A percentile compares a stretch with the other conserved stretches of the same genome.
Conservation (phyloP, 2,797 vertebrate genomes). For the Poeciliopsis infans region DNA sequence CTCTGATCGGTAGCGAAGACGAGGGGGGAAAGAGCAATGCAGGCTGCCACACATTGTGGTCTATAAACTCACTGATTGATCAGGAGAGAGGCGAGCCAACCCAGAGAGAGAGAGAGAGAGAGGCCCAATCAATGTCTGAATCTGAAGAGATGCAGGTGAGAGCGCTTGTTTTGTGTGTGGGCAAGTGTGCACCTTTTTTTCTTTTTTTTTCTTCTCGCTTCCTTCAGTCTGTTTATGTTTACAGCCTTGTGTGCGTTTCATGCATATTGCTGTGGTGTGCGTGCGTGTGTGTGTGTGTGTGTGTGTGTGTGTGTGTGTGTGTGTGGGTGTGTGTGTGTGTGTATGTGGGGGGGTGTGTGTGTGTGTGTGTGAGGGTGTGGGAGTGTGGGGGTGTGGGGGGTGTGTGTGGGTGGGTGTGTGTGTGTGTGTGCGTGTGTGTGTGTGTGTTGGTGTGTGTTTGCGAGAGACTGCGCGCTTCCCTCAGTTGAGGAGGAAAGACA, state of each 20-base stretch:
- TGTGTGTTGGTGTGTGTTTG: slow-evolving; percentile 34
- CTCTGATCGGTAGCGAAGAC: slow-evolving; percentile 78
- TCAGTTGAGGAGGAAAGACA: slow-evolving; percentile 81
- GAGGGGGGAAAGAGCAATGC: slow-evolving; percentile 73
- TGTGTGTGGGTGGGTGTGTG: slow-evolving; percentile 31
- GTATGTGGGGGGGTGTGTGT: slow-evolving; percentile 27
- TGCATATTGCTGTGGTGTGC: slow-evolving; percentile 49
- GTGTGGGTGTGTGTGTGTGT: slow-evolving; percentile 29
- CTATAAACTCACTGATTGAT: slow-evolving; percentile 81
- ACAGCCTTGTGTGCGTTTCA: slow-evolving; percentile 58
- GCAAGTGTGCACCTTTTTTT: slow-evolving; percentile 13
- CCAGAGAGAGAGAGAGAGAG: slow-evolving; percentile 52
- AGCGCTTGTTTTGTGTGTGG: slow-evolving; percentile 13
- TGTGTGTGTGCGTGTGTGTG: slow-evolving; percentile 20
- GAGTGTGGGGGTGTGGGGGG: too few species aligned
- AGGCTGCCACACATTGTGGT: slow-evolving; percentile 81
- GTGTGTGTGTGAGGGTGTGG: slow-evolving; percentile 32
- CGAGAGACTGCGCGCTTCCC: slow-evolving; percentile 56
- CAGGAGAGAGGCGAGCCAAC: slow-evolving; percentile 64
- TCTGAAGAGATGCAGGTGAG: slow-evolving; percentile 23
- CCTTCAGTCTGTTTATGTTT: slow-evolving; percentile 55
- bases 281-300: slow-evolving; percentile 33
- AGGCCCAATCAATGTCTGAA: slow-evolving; percentile 69
- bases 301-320: slow-evolving; percentile 35
- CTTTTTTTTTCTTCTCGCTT: slow-evolving; percentile 4